A percentile compares a stretch with the other conserved stretches of the same genome.
These are phyloP conservation scores for Sebastolobus altivelis DNA, from an alignment of 2,797 vertebrate species.

Conservation along the genomic window DNA sequence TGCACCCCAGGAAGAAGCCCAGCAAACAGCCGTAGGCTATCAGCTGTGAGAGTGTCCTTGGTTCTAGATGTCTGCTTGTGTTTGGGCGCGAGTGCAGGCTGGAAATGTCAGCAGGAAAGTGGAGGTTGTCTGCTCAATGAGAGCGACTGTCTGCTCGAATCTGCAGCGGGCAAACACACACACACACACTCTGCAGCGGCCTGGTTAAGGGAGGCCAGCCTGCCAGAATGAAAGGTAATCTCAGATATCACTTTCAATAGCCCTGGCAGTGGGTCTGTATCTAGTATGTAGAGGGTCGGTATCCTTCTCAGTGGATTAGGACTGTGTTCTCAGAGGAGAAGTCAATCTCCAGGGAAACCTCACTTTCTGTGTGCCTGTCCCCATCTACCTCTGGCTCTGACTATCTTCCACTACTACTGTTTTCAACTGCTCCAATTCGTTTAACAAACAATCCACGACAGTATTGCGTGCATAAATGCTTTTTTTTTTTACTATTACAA, in stretches of 20 bases:
- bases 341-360: conserved; percentile 68
- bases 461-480: background rate
- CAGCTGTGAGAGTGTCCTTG: conserved; percentile 16
- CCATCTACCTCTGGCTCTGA: background rate
- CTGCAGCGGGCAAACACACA: conserved; percentile 68
- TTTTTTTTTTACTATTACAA: background rate
- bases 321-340: conserved; percentile 72
- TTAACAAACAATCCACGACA: background rate
- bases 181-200: conserved; percentile 45
- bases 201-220: conserved; percentile 78
- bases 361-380: conserved; percentile 57
- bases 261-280: conserved; percentile 72
- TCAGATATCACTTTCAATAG: conserved; percentile 89
- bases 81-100: conserved; percentile 76
- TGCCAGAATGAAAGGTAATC: conserved; percentile 86
- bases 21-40: conserved; percentile 26
- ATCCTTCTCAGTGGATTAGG: conserved; percentile 86
- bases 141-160: conserved; percentile 87
- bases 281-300: conserved; percentile 73
- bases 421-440: background rate
- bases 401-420: background rate
- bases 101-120: conserved; percentile 83
- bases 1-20: background rate
- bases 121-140: conserved; percentile 75
- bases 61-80: conserved; percentile 58